These are phyloP conservation scores for Psilopsiagon aurifrons DNA, from an alignment of 2,113 vertebrate genomes.

Conservation along the genomic window DNA sequence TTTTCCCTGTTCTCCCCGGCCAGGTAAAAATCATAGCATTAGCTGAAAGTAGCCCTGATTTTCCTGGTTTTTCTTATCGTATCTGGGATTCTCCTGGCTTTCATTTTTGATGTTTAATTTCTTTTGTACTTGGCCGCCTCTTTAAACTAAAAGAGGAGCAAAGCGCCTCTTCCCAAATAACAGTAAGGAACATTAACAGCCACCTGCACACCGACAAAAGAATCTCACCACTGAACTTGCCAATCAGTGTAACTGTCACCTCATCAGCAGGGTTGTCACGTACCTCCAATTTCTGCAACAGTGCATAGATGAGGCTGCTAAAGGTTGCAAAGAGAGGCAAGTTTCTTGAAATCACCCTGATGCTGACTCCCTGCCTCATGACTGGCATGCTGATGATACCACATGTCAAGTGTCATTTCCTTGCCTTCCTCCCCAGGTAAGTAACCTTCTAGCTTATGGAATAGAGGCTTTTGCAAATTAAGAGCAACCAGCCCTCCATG, in stretches of 20 bases:
- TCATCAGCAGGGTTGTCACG: neutral
- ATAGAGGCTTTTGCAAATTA: neutral
- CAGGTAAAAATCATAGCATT: conserved; percentile 23
- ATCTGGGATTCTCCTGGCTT: neutral
- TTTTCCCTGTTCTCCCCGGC: neutral
- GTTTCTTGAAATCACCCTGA: conserved; percentile 25
- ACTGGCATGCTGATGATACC: conserved; percentile 16
- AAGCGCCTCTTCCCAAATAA: neutral
- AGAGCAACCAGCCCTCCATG: neutral
- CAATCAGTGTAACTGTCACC: neutral
- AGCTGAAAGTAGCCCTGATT: neutral
- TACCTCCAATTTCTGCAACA: neutral
- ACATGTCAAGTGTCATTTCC: neutral
- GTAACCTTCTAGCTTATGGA: neutral
- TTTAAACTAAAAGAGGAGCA: neutral
- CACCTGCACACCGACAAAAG: neutral
- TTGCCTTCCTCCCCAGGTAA: neutral
- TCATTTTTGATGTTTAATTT: neutral
- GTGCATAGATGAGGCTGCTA: neutral
- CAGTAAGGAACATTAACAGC: neutral
- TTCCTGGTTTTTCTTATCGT: neutral
- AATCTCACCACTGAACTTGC: neutral
- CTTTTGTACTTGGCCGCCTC: neutral
- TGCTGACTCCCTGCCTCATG: conserved; percentile 10
- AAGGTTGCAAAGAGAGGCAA: conserved; percentile 5